These are phyloP conservation scores for Osmoderma eremita DNA, from an alignment of 2,888 invertebrate genomes.

Conservation along the genomic window DNA sequence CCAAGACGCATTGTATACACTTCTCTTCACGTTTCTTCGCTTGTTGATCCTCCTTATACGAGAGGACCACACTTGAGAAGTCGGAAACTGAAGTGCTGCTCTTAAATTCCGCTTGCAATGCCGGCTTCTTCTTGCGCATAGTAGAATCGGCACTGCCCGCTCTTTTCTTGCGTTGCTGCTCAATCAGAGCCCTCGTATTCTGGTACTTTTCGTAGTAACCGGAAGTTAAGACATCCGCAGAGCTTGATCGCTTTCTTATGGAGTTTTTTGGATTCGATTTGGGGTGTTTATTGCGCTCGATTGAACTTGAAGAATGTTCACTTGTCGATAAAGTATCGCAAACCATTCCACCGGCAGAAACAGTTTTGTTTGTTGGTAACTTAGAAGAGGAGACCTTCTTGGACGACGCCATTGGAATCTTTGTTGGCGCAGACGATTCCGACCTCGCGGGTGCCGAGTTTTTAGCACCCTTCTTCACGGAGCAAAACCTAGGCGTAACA, in stretches of 20 bases:
- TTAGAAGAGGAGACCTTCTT: background rate
- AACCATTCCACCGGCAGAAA: background rate
- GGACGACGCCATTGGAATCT: background rate
- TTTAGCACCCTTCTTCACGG: conserved; percentile 19
- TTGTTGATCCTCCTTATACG: conserved; percentile 9
- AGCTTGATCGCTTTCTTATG: conserved; percentile 24
- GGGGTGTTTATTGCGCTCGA: background rate
- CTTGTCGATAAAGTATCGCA: conserved; percentile 20
- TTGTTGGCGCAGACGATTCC: background rate
- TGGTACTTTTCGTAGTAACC: conserved; percentile 38
- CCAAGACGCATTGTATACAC: conserved; percentile 37
- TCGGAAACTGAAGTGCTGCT: conserved; percentile 38
- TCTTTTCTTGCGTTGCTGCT: conserved; percentile 17
- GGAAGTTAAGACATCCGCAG: conserved; percentile 29
- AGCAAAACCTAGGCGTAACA: conserved; percentile 37
- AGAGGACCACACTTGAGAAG: conserved; percentile 33
- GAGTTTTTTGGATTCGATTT: conserved; percentile 25
- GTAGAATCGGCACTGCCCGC: conserved; percentile 1
- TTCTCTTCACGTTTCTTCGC: conserved; percentile 36
- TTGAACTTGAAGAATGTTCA: conserved; percentile 18
- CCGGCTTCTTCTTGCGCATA: background rate
- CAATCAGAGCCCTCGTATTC: conserved; percentile 29
- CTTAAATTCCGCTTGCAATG: conserved; percentile 27
- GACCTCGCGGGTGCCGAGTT: background rate
- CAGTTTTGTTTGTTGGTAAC: background rate